Evolutionary conservation across 2,888 invertebrate species (phyloP), one percentile per base, ranked within the genome.

Genomic region (Anorthoa munda): DNA sequence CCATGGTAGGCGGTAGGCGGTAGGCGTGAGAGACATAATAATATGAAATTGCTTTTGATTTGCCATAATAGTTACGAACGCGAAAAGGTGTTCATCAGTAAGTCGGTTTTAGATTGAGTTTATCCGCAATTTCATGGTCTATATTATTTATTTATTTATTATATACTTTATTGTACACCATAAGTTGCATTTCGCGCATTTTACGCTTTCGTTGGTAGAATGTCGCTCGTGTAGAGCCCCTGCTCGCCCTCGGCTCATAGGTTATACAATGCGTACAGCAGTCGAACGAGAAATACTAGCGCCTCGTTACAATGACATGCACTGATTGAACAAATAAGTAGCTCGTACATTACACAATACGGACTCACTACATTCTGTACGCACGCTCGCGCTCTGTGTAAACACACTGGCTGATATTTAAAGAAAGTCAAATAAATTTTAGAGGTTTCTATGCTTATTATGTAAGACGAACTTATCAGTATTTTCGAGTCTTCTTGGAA

Each of bases 261-360:
- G 31, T 66, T 53, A 39, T 39, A 55, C 64, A 65, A 50, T 50
- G 23, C 64, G 48, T 12, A 26, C 26, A 75, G 72, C 77, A 11
- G 79, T 83, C 81, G 74, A 80, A 74, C 39, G 68, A 81, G 82
- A 81, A 72, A 66, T 72, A 79, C 59, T 61, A 53, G 39, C 66
- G 68, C 39, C 75, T 77, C 79, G 79, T 68, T 83, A 80, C 82
- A 84, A 81, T 86, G 86, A 82, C 70, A 78, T 75, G 81, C 80
- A 69, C 78, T 90, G 89, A 90, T 90, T 90, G 86, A 89, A 89
- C 86, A 86, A 86, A 87, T 87, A 85, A 88, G 84, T 83, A 85
- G 84, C 83, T 85, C 88, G 88, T 86, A 87, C 83, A 82, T 87
- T 87, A 89, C 86, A 87, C 83, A 83, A 87, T 87, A 89, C 86